Evolutionary conservation across 2,113 vertebrate species (phyloP).

Genomic region (Heteronetta atricapilla): DNA sequence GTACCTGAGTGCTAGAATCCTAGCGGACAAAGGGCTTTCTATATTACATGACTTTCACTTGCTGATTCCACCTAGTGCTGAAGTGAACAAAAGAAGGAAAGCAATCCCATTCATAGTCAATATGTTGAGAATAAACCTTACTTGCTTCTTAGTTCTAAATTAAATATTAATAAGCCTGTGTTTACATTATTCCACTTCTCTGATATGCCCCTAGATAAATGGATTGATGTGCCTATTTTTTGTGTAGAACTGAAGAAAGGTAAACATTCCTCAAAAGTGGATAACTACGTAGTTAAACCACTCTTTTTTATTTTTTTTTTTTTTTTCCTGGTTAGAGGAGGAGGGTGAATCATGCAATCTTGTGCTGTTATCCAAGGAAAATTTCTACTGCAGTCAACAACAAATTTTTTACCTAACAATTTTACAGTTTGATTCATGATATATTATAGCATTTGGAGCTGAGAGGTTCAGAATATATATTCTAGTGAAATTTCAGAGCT

Average conservation of each 20-base stretch:
- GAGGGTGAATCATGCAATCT: neutral
- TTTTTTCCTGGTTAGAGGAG: neutral
- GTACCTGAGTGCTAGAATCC: slow-evolving; percentile 69
- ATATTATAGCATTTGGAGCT: neutral
- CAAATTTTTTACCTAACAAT: neutral
- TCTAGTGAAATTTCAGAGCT: neutral
- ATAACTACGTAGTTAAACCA: slow-evolving; percentile 4
- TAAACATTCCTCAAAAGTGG: slow-evolving; percentile 39
- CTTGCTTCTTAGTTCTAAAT: neutral
- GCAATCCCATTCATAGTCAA: neutral
- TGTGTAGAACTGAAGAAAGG: neutral
- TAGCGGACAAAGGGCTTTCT: slow-evolving; percentile 61
- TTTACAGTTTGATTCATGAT: neutral
- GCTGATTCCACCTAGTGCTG: neutral
- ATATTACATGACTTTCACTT: slow-evolving; percentile 50
- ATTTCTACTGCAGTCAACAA: neutral
- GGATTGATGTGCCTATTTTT: neutral
- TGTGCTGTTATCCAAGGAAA: neutral
- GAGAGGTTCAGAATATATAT: neutral
- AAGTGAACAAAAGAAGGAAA: neutral
- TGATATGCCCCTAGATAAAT: neutral
- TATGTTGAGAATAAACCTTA: neutral
- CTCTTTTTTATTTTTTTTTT: neutral
- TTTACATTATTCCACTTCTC: neutral
- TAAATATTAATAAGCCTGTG: neutral